phyloP scores from a whole-genome alignment of 2,888 invertebrate genomes.

The Sympetrum striolatum region DNA sequence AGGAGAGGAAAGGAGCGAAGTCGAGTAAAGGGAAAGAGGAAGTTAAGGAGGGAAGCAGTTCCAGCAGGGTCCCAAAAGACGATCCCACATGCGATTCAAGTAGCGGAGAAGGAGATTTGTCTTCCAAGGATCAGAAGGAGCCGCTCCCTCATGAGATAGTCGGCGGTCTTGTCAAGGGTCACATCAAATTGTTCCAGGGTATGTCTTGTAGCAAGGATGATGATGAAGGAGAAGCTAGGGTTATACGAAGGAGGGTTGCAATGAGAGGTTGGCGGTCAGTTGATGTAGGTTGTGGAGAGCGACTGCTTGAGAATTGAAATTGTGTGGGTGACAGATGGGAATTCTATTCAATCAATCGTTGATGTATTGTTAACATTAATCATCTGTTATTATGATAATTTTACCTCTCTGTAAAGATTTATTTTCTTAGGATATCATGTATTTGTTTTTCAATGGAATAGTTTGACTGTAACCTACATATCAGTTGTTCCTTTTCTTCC shows the following conservation, averaged over 20 bases:
- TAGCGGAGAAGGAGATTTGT: not conserved
- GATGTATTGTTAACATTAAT: not conserved
- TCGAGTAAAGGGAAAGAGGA: not conserved
- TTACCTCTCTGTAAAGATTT: not conserved
- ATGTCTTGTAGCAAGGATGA: constrained; percentile 9
- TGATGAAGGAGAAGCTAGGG: constrained; percentile 17
- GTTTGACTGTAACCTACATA: not conserved
- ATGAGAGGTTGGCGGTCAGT: constrained; percentile 30
- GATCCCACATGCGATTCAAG: not conserved
- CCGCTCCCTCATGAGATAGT: not conserved
- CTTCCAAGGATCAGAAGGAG: not conserved
- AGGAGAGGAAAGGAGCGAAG: not conserved
- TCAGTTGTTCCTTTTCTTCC: not conserved
- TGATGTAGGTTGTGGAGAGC: constrained; percentile 29
- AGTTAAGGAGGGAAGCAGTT: not conserved
- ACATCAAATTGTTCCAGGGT: constrained; percentile 13
- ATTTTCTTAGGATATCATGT: not conserved
- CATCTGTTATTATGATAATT: not conserved
- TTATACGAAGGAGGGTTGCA: not conserved
- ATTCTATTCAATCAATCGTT: not conserved
- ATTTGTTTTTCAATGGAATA: not conserved
- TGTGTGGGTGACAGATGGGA: not conserved
- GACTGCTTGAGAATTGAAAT: not conserved
- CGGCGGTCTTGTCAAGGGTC: not conserved
- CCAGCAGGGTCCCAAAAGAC: not conserved